Evolutionary conservation across 2,888 invertebrate species (phyloP).

Genomic region (Malachius bipustulatus): DNA sequence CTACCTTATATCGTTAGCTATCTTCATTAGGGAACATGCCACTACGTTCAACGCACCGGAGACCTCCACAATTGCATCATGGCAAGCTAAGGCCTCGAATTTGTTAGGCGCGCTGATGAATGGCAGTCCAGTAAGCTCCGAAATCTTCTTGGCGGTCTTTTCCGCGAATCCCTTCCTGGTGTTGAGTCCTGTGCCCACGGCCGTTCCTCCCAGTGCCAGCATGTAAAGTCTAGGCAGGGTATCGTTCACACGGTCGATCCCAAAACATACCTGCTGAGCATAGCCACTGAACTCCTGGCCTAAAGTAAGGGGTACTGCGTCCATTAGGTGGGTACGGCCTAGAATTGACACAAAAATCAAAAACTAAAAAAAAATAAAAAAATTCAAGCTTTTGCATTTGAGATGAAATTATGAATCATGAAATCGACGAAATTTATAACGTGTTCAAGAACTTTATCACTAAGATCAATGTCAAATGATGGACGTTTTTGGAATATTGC

Average conservation of each 20-base stretch:
- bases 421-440: no score
- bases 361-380: no score
- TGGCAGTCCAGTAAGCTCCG: slow-evolving; percentile 72
- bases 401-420: no score
- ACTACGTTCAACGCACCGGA: slow-evolving; percentile 87
- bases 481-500: no score
- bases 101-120: slow-evolving; percentile 92
- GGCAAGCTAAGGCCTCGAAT: slow-evolving; percentile 88
- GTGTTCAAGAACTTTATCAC: no score
- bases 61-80: slow-evolving; percentile 91
- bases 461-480: no score
- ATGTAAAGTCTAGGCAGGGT: slow-evolving; percentile 65
- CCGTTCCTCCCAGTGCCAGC: slow-evolving; percentile 91
- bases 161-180: slow-evolving; percentile 91
- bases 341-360: no score
- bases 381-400: no score
- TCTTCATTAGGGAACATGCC: slow-evolving; percentile 92
- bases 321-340: slow-evolving; percentile 84
- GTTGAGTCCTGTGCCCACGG: slow-evolving; percentile 96
- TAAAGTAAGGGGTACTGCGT: slow-evolving; percentile 88
- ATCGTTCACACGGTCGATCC: slow-evolving; percentile 53
- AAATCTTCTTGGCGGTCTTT: slow-evolving; percentile 75
- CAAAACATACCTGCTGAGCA: slow-evolving; percentile 71
- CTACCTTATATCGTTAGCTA: slow-evolving; percentile 79
- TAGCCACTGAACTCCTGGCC: slow-evolving; percentile 98